phyloP scores from a whole-genome alignment of 2,888 invertebrate genomes.

The Epistrophe eligans region DNA sequence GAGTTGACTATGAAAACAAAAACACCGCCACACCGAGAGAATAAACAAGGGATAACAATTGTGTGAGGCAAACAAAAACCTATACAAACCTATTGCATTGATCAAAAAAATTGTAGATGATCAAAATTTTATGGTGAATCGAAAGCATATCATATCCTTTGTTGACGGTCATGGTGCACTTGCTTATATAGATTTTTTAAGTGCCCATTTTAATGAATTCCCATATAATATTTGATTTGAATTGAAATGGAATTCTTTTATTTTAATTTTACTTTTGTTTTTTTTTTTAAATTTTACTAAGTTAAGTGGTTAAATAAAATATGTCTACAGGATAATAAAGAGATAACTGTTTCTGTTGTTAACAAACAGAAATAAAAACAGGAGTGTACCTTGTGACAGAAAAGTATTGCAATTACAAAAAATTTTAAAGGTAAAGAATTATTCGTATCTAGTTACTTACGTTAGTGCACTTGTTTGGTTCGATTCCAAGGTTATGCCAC shows the following conservation, averaged over 20 bases:
- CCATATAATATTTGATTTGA: not conserved
- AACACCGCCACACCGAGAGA: not conserved
- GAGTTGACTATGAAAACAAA: constrained; percentile 24
- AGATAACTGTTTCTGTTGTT: too few species aligned
- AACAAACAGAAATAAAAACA: too few species aligned
- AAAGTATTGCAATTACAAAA: too few species aligned
- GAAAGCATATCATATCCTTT: not conserved
- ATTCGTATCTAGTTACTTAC: too few species aligned
- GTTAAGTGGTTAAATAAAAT: too few species aligned
- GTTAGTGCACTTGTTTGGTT: too few species aligned
- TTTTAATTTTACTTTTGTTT: not conserved
- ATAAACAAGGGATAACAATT: constrained; percentile 43
- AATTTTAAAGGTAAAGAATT: too few species aligned
- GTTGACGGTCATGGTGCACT: constrained; percentile 12
- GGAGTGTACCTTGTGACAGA: too few species aligned
- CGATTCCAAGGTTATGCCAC: too few species aligned
- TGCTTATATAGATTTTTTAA: constrained; percentile 59
- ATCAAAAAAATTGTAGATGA: constrained; percentile 58
- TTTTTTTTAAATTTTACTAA: too few species aligned
- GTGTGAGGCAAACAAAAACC: constrained; percentile 55
- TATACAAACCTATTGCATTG: constrained; percentile 10
- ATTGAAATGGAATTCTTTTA: not conserved
- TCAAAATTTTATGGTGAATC: constrained; percentile 58
- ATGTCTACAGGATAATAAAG: too few species aligned
- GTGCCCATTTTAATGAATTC: constrained; percentile 37